Base-by-base conservation (phyloP, 2,113 vertebrate species). In the Grammomys dolichurus region DNA sequence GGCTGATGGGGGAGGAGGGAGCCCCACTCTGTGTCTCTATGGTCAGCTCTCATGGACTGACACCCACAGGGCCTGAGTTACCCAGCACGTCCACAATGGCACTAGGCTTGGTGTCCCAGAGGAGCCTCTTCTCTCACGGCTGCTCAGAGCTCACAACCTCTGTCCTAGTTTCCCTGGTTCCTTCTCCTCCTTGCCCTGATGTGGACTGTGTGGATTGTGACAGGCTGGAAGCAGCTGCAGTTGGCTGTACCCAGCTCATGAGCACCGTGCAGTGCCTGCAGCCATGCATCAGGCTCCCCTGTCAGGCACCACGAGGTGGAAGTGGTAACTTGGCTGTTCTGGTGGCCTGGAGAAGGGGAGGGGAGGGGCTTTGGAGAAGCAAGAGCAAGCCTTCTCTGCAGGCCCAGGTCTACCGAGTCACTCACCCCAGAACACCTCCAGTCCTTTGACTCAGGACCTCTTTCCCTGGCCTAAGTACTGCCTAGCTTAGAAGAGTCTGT, bases 1-100 rank as follows among this genome's bases (percentile, higher is more conserved):
- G 19, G 33, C 10, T 33, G 40, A 43, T 1, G 46, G 48, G 0
- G 3, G 36, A 36, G 33, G 54, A 67, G 58, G 85, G 0, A 19
- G 14, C 31, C 89, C 51, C 24, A 22, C 46, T 28, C 36, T 31
- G 73, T 31, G 26, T 4, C n/a, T 89, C 36, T 67, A 51, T 4
- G 31, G 8, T 36, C 1, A 13, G 43, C 19, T 51, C 43, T 87
- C 40, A 51, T 14, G 17, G 31, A 65, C 17, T 13, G 10, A 51
- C 12, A 13, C 40, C 40, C 87, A 73, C n/a, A 58, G 51, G 20
- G 20, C 51, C 65, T 51, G 65, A 22, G 22, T 26, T 28, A 28
- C 69, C 90, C 26, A 46, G 54, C 36, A 7, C 33, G 13, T 20
- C 54, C 76, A 77, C 13, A 19, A 58, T 70, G n/a, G 46, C 26